Base-by-base conservation (phyloP, 2,888 invertebrate species). In the Cerastis rubricosa region DNA sequence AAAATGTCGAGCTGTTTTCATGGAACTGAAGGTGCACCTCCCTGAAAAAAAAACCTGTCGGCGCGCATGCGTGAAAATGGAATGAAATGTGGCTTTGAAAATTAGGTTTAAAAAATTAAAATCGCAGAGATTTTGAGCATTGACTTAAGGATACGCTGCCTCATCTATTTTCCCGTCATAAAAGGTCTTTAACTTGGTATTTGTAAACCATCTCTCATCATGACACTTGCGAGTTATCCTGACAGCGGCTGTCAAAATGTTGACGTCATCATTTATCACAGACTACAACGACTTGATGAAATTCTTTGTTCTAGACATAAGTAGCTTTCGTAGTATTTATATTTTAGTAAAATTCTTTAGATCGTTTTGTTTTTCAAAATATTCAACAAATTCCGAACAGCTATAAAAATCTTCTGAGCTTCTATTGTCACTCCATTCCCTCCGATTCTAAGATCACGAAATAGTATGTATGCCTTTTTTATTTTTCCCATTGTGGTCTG, bases 401-500 rank as follows among this genome's bases (percentile, higher is more conserved):
- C 64, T 43, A 43, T 43, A 64, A 8, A 43, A 63, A 9, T 43
- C n/a, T 14, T 25, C n/a, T 43, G n/a, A 43, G 64, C n/a, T 43
- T 64, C n/a, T 54, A 78, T 61, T 19, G 61, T 57, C 64, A 70
- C 45, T 66, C 45, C n/a, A 40, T n/a, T 68, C 57, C 51, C 57
- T 57, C 40, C 7, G 40, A 74, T 69, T 80, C 80, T 73, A 80
- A 72, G 71, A 87, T 87, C 75, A 80, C 40, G 75, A 64, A 80
- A 84, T 71, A 83, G 54, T 83, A 59, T 45, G 68, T 61, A 64
- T 40, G 66, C 40, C 81, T 84, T 87, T 51, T 87, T 87, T 85
- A 84, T 85, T 87, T 81, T 81, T 83, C 70, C 88, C 78, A 81
- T 86, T 84, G 85, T 83, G 83, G 83, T 76, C 85, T 89, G 84